phyloP scores from a whole-genome alignment of 2,797 vertebrate genomes.

The Poecilia gillii region DNA sequence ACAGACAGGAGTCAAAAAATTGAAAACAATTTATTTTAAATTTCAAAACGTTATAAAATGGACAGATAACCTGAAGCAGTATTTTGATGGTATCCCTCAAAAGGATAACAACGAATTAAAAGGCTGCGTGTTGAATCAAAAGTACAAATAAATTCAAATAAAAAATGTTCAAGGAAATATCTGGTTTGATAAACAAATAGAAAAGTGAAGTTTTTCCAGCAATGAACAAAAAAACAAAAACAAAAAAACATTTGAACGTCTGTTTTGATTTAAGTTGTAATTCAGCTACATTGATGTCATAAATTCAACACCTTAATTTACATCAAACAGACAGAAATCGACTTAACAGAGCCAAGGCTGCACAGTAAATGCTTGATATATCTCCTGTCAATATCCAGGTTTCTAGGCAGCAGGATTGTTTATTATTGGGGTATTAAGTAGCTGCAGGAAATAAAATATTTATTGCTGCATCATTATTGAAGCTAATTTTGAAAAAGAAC shows the following conservation, averaged over 20 bases:
- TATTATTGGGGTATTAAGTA: neutral
- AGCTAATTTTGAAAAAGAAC: neutral
- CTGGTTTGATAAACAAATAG: neutral
- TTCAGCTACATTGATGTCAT: neutral
- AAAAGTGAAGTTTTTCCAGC: neutral
- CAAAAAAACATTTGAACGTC: neutral
- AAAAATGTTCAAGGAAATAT: neutral
- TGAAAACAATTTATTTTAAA: slow-evolving; percentile 76
- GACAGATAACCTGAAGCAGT: slow-evolving; percentile 60
- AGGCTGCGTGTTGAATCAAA: slow-evolving; percentile 39
- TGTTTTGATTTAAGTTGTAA: neutral
- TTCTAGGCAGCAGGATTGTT: neutral
- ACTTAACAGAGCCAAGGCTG: neutral
- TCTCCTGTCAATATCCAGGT: neutral
- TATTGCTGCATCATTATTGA: neutral
- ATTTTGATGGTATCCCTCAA: slow-evolving; percentile 28
- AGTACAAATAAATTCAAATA: slow-evolving; percentile 49
- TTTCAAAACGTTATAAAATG: slow-evolving; percentile 78
- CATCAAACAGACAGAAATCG: neutral
- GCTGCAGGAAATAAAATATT: neutral
- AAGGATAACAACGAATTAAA: slow-evolving; percentile 29
- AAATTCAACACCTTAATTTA: neutral
- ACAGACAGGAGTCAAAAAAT: slow-evolving; percentile 57
- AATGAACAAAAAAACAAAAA: neutral
- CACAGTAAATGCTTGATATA: neutral